A percentile compares a stretch with the other conserved stretches of the same genome.
phyloP scores from a whole-genome alignment of 2,113 vertebrate species.

The Rutilus rutilus region DNA sequence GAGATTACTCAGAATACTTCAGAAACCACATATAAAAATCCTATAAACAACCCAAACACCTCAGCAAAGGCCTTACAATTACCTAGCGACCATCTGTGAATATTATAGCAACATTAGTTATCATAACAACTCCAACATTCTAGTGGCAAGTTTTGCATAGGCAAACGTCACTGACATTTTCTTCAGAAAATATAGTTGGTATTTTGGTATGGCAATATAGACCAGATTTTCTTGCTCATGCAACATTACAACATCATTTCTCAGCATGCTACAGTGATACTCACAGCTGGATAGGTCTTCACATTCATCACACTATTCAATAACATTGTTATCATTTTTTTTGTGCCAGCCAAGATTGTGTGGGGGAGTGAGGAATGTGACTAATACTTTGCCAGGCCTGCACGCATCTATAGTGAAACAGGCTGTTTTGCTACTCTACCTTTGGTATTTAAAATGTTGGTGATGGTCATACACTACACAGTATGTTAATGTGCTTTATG shows the following conservation, averaged over 20 bases:
- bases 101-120: not conserved
- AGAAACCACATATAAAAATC: not conserved
- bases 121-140: not conserved
- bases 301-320: not conserved
- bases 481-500: not conserved
- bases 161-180: not conserved
- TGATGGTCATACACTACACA: not conserved
- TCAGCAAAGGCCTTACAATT: not conserved
- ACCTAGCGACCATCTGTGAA: not conserved
- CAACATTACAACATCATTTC: not conserved
- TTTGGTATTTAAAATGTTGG: not conserved
- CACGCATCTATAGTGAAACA: not conserved
- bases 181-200: not conserved
- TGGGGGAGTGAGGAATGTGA: slow-evolving; percentile 4
- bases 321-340: slow-evolving; percentile 8
- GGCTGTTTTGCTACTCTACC: not conserved
- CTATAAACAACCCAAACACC: not conserved
- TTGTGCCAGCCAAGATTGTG: not conserved
- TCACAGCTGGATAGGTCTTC: not conserved
- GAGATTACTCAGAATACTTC: not conserved
- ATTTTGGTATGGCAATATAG: not conserved
- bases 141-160: not conserved
- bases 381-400: not conserved
- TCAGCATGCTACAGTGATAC: not conserved
- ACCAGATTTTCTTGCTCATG: not conserved